Evolutionary conservation across 2,888 invertebrate genomes (phyloP), one percentile per base, ranked within the genome.

Genomic region (Drosophila neotestacea): DNA sequence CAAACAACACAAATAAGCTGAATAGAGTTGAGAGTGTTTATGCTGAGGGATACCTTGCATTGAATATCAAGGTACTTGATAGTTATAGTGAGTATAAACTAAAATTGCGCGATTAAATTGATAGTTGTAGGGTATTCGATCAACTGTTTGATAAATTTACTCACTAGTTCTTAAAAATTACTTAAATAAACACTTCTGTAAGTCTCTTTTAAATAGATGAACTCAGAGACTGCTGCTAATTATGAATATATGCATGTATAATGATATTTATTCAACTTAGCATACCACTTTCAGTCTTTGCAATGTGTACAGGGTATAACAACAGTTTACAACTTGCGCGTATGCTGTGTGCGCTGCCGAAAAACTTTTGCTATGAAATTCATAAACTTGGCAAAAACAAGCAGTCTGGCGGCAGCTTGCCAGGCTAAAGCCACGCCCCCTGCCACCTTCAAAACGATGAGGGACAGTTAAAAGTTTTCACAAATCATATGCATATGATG

Each of bases 401-500:
- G 77, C 71, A 67, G 72, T 48, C 39, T 58, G 59, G 44, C 54
- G 58, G 68, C 73, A 68, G 59, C 69, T 55, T 62, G 60, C 47
- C 36, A n/a, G 34, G 30, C 36, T 16, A 9, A 9, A 16, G 10
- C 48, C 28, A 7, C 34, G 11, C 5, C n/a, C 38, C 13, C 22
- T 2, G 9, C 9, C 0, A 5, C 50, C n/a, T 3, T 39, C 16
- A 4, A 6, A 39, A 1, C 22, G 38, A 27, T 59, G 60, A 55
- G 70, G 79, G 79, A 73, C 78, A 75, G 84, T 73, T 69, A 66
- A 82, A 86, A 86, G 76, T 84, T 86, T 89, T 64, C 73, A 82
- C 85, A 89, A 86, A 86, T 89, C 86, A 89, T 69, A 69, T 88
- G 86, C 86, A 88, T 84, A 88, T 88, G 81, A 89, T 86, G 80